phyloP scores from a whole-genome alignment of 2,113 vertebrate species.

The Xyliphius kryptos region DNA sequence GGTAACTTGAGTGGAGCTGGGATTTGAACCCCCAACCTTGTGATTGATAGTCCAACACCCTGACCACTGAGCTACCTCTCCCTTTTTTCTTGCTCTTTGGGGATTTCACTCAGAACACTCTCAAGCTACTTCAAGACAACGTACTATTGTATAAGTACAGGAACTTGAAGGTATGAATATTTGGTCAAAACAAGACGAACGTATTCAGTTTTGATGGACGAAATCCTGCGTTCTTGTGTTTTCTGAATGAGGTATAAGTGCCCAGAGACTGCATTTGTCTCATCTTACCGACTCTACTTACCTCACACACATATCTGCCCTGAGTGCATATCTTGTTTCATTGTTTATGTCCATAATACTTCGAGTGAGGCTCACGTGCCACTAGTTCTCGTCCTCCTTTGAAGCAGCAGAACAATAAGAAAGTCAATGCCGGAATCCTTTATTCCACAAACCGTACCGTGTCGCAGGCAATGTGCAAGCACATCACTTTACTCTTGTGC shows the following conservation, averaged over 20 bases:
- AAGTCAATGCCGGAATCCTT: conserved; percentile 6
- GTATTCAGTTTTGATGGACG: neutral
- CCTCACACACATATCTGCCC: neutral
- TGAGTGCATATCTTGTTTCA: conserved; percentile 27
- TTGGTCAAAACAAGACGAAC: conserved; percentile 36
- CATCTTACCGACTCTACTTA: neutral
- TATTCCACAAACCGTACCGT: conserved; percentile 5
- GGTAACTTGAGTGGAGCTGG: too few species aligned
- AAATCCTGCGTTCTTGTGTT: conserved; percentile 18
- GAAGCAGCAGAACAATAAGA: conserved; percentile 7
- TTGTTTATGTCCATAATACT: conserved; percentile 47
- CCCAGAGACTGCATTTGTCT: neutral
- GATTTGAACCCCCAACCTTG: too few species aligned
- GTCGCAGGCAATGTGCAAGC: neutral
- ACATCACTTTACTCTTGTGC: neutral
- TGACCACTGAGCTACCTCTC: too few species aligned
- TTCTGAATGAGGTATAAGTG: neutral
- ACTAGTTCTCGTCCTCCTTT: neutral
- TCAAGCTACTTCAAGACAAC: too few species aligned
- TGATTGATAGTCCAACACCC: too few species aligned
- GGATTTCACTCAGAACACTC: too few species aligned
- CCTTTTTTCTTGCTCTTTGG: too few species aligned
- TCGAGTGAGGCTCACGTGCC: conserved; percentile 22
- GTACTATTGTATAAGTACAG: too few species aligned
- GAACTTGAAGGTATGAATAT: conserved; percentile 37